Evolutionary conservation across 2,888 invertebrate species (phyloP), one percentile per base, ranked within the genome.

Genomic region (Melanostoma mellinum): DNA sequence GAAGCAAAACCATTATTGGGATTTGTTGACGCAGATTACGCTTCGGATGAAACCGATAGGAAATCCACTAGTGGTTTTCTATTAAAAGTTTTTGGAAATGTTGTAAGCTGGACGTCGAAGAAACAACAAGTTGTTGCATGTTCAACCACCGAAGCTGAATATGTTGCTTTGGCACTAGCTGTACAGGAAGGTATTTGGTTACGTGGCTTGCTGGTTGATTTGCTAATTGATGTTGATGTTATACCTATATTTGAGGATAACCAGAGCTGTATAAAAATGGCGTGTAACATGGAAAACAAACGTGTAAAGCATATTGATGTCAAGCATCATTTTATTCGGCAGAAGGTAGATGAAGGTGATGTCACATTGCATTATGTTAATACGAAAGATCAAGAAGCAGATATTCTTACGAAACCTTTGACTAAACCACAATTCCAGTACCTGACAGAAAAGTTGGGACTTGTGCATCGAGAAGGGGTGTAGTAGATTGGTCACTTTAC

Each of bases 201-300:
- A 5, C 73, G 63, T 9, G 73, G 60, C 6, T 46, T 73, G 42
- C 55, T 63, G 6, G 20, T 32, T 9, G 73, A 73, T 53, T 63
- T 73, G 9, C 8, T 53, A 0, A 55, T 63, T n/a, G 55, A 61
- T 63, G 61, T 73, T 33, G 55, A 46, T 20, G 9, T 6, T 9
- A 42, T 73, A 8, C 10, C 20, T 0, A 73, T 73, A 8, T 71
- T 65, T 50, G 75, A 80, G 38, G 69, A 71, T 9, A 80, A 80
- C 35, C 79, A 69, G 58, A 80, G 74, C 44, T 68, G 58, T 6
- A 71, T 81, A 1, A 69, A 80, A 48, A 42, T 75, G 76, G 60
- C 55, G 2, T 10, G 6, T 38, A 74, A 67, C 58, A 56, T 74
- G 67, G 60, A 75, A 8, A 58, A 68, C 40, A 75, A 67, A 10